phyloP scores from a whole-genome alignment of 2,888 invertebrate species.

The Odontocerum albicorne region DNA sequence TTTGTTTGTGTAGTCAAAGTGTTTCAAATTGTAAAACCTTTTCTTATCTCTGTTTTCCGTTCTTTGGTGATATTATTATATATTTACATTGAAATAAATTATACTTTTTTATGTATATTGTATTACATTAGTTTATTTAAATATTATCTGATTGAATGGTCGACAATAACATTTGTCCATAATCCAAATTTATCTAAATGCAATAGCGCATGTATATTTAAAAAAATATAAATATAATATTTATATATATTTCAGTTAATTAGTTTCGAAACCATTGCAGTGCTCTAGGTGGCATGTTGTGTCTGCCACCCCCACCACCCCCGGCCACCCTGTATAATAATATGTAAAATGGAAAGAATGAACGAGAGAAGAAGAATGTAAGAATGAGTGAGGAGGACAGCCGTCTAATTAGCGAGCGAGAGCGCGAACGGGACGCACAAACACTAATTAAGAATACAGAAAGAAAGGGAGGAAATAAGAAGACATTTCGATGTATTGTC shows the following conservation, averaged over 20 bases:
- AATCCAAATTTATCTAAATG: too few species aligned
- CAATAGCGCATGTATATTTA: too few species aligned
- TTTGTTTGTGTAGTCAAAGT: too few species aligned
- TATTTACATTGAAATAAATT: too few species aligned
- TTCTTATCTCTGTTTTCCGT: too few species aligned
- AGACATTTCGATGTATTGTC: constrained; percentile 26
- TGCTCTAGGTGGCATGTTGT: constrained; percentile 39
- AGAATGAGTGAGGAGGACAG: constrained; percentile 59
- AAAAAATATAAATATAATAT: too few species aligned
- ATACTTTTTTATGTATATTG: too few species aligned
- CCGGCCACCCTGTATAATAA: constrained; percentile 30
- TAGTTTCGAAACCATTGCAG: constrained; percentile 25
- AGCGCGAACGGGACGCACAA: constrained; percentile 54
- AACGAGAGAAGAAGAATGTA: constrained; percentile 56
- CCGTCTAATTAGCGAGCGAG: constrained; percentile 52
- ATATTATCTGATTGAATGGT: too few species aligned
- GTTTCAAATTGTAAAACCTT: too few species aligned
- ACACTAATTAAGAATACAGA: constrained; percentile 72
- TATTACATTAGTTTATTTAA: too few species aligned
- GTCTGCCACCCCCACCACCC: constrained; percentile 25
- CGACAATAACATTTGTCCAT: too few species aligned
- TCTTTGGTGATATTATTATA: too few species aligned
- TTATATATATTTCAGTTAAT: constrained; percentile 15
- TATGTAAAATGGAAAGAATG: constrained; percentile 37
- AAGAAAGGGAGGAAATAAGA: constrained; percentile 53